Base-by-base conservation (phyloP, 2,113 vertebrate genomes). In the Cacatua alba region DNA sequence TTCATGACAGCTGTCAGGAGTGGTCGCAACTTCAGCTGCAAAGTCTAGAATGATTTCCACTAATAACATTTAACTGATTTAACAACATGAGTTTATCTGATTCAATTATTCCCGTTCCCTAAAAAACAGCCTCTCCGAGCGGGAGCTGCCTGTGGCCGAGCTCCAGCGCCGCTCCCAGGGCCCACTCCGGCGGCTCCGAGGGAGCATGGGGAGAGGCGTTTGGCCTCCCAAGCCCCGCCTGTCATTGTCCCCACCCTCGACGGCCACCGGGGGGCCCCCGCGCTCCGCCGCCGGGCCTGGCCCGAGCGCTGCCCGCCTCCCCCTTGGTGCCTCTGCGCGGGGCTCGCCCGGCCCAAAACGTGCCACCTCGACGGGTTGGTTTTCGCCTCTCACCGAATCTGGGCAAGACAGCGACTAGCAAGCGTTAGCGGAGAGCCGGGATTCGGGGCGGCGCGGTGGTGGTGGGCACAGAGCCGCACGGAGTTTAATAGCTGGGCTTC, bases 251-350 rank as follows among this genome's bases (percentile, higher is more conserved):
- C 35, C 24, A 25, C 59, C 35, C 15, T 25, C 2, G 10, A 12
- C 3, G 37, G 10, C 35, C 97, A 92, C 81, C 21, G 49, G 98
- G 60, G 95, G 97, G 95, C 92, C 91, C 87, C 77, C 93, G 52
- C 91, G 83, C 53, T 62, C 90, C 96, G 55, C 84, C 6, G 7
- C 1, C 25, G 18, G 15, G 10, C 8, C 5, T n/a, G 33, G 33
- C 33, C 20, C 33, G 33, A 59, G 31, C 9, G 55, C 55, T 23
- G 55, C 33, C 13, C 19, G 20, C 33, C 55, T 14, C 12, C 55
- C 13, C 20, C 6, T 23, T 7, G 33, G 33, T 21, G 33, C 33
- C 13, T 59, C 55, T 13, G 33, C 33, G 2, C 13, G 13, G 20
- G 55, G 55, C 20, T 59, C 20, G 8, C 33, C 13, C 13, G 20